Conservation (phyloP, 1,140 invertebrate genomes). For the Cherax quadricarinatus region DNA sequence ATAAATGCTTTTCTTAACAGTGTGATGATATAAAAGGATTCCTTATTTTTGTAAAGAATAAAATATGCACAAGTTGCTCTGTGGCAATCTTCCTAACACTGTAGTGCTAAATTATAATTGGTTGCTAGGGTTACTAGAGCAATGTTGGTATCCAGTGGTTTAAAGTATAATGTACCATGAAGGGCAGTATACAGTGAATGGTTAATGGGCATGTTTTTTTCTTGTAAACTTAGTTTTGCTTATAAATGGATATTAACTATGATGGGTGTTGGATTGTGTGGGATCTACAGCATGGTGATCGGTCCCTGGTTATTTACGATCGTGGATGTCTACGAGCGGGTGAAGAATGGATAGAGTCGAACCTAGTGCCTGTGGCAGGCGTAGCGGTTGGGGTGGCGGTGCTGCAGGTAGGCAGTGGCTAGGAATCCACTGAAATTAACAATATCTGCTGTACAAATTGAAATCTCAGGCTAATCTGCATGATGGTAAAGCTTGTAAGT, state of each 20-base stretch:
- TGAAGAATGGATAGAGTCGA: constrained; percentile 95
- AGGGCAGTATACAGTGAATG: not conserved
- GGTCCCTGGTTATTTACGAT: constrained; percentile 89
- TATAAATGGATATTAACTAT: constrained; percentile 41
- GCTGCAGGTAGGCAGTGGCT: constrained; percentile 83
- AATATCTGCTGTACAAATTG: not conserved
- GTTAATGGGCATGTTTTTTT: not conserved
- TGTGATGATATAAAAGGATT: no score
- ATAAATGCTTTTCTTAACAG: no score
- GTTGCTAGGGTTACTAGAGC: no score
- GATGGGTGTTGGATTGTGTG: constrained; percentile 51
- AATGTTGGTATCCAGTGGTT: no score
- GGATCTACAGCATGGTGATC: constrained; percentile 80
- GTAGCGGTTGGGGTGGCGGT: constrained; percentile 88
- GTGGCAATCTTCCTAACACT: not conserved
- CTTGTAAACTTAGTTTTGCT: not conserved
- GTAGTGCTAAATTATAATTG: not conserved
- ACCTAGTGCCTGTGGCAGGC: constrained; percentile 91
- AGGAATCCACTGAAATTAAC: not conserved
- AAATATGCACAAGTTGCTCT: not conserved
- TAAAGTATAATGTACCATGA: no score
- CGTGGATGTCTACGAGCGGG: constrained; percentile 94
- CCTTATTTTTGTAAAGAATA: no score
- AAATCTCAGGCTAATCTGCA: not conserved
- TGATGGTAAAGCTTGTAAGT: not conserved